A percentile compares a stretch with the other conserved stretches of the same genome.
phyloP scores from a whole-genome alignment of 2,797 vertebrate species.

The Chrysocyon brachyurus region DNA sequence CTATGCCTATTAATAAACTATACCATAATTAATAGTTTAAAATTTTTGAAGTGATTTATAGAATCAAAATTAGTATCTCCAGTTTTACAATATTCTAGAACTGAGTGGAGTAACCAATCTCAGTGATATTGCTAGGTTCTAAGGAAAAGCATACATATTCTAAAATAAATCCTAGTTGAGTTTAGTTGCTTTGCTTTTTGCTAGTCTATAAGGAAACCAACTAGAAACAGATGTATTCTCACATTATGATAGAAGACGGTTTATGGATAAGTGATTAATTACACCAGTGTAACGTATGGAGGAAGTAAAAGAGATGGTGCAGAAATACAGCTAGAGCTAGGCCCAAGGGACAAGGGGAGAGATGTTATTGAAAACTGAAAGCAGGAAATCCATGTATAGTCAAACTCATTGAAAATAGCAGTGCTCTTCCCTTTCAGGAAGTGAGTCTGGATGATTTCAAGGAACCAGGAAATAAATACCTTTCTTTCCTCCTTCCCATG shows the following conservation, averaged over 20 bases:
- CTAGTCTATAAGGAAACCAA: background rate
- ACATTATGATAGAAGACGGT: background rate
- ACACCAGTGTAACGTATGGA: background rate
- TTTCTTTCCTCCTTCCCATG: background rate
- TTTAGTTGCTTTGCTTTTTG: background rate
- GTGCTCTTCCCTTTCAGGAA: background rate
- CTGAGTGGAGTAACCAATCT: background rate
- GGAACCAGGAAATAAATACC: background rate
- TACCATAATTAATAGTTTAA: background rate
- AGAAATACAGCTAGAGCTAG: background rate
- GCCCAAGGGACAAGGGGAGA: background rate
- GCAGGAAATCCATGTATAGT: background rate
- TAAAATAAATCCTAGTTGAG: background rate
- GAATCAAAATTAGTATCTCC: background rate
- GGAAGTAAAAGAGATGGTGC: background rate
- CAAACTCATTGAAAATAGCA: background rate
- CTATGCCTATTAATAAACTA: background rate
- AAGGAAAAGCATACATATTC: background rate
- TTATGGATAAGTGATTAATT: background rate
- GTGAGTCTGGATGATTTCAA: background rate
- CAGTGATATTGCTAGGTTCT: background rate
- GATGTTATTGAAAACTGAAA: background rate
- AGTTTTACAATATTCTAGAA: background rate
- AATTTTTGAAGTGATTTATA: background rate
- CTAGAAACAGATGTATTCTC: conserved; percentile 18